Percentiles rank a stretch among this genome's conserved stretches.
These are phyloP conservation scores for Aurelia coerulea DNA, from an alignment of 30 jellyfish, hydroid and myxozoan species.

Conservation along the genomic window DNA sequence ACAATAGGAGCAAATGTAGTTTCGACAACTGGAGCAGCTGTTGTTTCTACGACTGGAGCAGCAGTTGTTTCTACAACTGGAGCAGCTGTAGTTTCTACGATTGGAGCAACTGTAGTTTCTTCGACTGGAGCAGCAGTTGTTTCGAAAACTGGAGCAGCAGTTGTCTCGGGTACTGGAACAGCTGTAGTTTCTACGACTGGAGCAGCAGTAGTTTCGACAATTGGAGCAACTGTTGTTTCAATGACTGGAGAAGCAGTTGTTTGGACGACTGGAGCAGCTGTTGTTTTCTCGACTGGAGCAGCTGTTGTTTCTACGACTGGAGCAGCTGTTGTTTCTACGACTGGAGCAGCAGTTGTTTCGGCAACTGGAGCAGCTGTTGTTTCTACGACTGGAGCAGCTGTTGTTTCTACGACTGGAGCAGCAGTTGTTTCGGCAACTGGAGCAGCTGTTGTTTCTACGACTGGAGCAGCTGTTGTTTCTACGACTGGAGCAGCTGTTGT, in stretches of 20 bases:
- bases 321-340: slow-evolving; percentile 4
- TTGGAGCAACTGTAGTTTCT: neutral
- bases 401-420: neutral
- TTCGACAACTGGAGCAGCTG: slow-evolving; percentile 2
- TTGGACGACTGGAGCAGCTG: slow-evolving; percentile 39
- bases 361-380: slow-evolving; percentile 33
- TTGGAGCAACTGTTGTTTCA: too few relatives aligned
- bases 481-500: too few relatives aligned
- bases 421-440: neutral
- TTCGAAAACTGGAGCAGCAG: too few relatives aligned
- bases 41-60: slow-evolving; percentile 38
- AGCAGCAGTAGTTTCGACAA: too few relatives aligned
- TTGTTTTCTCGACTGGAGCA: slow-evolving; percentile 56
- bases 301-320: slow-evolving; percentile 40
- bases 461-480: too few relatives aligned
- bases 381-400: slow-evolving; percentile 41
- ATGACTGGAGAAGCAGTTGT: too few relatives aligned
- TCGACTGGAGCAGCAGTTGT: too few relatives aligned
- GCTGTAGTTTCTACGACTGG: too few relatives aligned
- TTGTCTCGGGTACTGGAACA: too few relatives aligned
- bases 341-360: slow-evolving; percentile 1
- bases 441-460: too few relatives aligned
- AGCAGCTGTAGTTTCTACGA: slow-evolving; percentile 30
- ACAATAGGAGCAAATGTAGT: too few relatives aligned
- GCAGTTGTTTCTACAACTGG: slow-evolving; percentile 37